These are phyloP conservation scores for Pocillopora meandrina DNA, from an alignment of 92 coral and sea anemone genomes.

Conservation along the genomic window DNA sequence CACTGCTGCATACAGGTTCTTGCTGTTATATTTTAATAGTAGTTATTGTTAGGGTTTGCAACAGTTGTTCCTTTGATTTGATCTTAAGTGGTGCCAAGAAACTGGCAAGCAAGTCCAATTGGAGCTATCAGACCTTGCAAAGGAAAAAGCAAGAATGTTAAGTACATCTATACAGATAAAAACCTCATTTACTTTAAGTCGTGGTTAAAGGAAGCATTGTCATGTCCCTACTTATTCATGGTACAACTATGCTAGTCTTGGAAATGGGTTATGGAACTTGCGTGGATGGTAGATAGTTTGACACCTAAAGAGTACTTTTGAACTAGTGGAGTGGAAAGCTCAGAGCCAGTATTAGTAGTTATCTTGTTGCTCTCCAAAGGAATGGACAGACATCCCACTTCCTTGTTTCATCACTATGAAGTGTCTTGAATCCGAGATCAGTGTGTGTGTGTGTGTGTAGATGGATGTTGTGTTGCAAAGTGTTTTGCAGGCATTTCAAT, in stretches of 20 bases:
- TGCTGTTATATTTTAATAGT: background rate
- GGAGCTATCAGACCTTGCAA: background rate
- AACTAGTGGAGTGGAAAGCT: too few relatives aligned
- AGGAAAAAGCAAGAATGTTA: slow-evolving; percentile 5
- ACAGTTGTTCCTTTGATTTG: slow-evolving; percentile 31
- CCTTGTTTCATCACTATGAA: background rate
- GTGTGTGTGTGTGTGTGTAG: background rate
- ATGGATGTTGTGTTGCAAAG: background rate
- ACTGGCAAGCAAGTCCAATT: background rate
- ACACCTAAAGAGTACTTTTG: too few relatives aligned
- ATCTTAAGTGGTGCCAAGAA: background rate
- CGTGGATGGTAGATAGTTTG: too few relatives aligned
- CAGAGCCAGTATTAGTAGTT: too few relatives aligned
- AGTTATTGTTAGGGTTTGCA: slow-evolving; percentile 18
- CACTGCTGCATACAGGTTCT: slow-evolving; percentile 40
- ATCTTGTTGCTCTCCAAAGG: too few relatives aligned
- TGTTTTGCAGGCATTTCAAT: background rate
- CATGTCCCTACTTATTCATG: background rate
- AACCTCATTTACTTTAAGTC: background rate
- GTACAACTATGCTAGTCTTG: background rate
- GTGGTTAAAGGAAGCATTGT: background rate
- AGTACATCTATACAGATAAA: background rate
- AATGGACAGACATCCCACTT: too few relatives aligned
- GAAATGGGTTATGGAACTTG: too few relatives aligned
- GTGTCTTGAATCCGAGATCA: background rate